Evolutionary conservation across 2,113 vertebrate genomes (phyloP).

Genomic region (Aptenodytes patagonicus): DNA sequence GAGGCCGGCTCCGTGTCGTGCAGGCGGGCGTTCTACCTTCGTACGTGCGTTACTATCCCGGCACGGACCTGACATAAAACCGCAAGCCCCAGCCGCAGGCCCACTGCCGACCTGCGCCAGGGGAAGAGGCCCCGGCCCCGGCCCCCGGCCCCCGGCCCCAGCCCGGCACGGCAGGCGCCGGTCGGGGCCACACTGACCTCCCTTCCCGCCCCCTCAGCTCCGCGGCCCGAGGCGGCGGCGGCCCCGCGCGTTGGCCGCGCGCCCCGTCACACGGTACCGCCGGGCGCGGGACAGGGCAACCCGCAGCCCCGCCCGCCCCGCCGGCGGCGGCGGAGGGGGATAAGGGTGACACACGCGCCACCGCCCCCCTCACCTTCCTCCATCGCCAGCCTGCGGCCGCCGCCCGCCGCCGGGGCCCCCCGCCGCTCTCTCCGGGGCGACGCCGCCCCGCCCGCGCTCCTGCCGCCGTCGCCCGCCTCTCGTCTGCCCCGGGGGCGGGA

Average conservation of each 20-base stretch:
- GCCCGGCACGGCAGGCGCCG: neutral
- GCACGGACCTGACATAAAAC: neutral
- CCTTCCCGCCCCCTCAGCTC: neutral
- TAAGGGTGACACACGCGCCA: neutral
- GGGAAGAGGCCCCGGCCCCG: neutral
- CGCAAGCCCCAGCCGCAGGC: neutral
- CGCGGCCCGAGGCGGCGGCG: neutral
- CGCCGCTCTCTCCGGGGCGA: neutral
- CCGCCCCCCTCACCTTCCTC: conserved; percentile 36
- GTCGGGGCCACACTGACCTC: neutral
- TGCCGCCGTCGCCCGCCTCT: neutral
- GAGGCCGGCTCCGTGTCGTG: neutral
- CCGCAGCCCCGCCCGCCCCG: neutral
- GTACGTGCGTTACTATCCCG: neutral
- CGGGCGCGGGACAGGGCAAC: neutral
- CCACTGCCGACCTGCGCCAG: neutral
- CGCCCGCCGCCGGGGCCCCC: neutral
- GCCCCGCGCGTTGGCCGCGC: neutral
- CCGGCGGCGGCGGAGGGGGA: neutral
- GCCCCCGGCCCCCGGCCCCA: neutral
- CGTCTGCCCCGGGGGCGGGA: neutral
- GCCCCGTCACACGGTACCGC: neutral
- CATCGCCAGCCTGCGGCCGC: neutral
- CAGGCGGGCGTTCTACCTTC: neutral
- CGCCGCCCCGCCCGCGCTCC: neutral